A percentile compares a stretch with the other conserved stretches of the same genome.
Conservation (phyloP, 2,113 vertebrate genomes). For the Puntigrus tetrazona region DNA sequence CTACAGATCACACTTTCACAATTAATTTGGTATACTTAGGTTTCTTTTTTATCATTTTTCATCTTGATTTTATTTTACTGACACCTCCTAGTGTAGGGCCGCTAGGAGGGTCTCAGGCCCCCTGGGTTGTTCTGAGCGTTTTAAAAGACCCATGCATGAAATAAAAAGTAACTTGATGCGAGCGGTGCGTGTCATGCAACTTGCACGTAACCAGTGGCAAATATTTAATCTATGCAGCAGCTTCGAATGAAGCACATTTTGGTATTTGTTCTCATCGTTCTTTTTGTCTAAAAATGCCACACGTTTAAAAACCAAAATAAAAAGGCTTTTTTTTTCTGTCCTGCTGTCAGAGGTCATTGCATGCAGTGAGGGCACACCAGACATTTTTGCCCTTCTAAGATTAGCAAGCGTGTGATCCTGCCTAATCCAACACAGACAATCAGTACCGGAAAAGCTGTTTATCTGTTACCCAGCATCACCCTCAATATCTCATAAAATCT, state of each 20-base stretch:
- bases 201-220: neutral
- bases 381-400: slow-evolving; percentile 36
- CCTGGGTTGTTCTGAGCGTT: too few relatives aligned
- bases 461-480: slow-evolving; percentile 34
- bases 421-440: slow-evolving; percentile 27
- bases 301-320: neutral
- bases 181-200: neutral
- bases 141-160: neutral
- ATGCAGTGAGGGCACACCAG: slow-evolving; percentile 3
- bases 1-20: neutral
- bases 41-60: too few relatives aligned
- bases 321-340: neutral
- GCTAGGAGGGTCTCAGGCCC: too few relatives aligned
- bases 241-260: neutral
- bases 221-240: neutral
- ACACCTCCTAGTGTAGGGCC: too few relatives aligned
- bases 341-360: slow-evolving; percentile 10
- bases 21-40: too few relatives aligned
- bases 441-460: slow-evolving; percentile 33
- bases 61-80: too few relatives aligned
- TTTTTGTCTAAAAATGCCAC: neutral
- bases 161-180: neutral
- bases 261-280: neutral
- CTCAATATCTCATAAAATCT: slow-evolving; percentile 1
- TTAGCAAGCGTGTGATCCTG: slow-evolving; percentile 29